phyloP scores from a whole-genome alignment of 1,140 invertebrate species.

The Oryzaephilus surinamensis region DNA sequence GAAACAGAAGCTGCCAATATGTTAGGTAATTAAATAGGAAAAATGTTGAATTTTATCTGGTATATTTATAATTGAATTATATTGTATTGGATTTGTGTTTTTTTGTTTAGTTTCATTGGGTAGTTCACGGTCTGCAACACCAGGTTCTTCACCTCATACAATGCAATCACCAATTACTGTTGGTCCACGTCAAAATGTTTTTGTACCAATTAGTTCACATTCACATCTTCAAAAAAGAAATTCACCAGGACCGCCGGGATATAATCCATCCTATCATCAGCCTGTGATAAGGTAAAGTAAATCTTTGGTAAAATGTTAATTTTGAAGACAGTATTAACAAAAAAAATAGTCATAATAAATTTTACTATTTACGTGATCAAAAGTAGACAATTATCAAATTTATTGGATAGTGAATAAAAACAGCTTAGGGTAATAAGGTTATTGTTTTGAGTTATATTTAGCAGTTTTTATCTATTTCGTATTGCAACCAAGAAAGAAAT shows the following conservation, averaged over 20 bases:
- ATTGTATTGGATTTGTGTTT: neutral
- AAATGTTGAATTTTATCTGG: too few species aligned
- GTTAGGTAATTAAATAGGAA: constrained; percentile 65
- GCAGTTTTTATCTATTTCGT: too few species aligned
- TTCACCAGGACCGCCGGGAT: constrained; percentile 24
- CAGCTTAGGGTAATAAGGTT: too few species aligned
- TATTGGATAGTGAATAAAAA: too few species aligned
- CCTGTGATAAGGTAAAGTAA: constrained; percentile 18
- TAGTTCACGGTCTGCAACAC: constrained; percentile 81
- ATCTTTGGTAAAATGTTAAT: too few species aligned
- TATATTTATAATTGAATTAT: too few species aligned
- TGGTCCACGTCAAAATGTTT: constrained; percentile 62
- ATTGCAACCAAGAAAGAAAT: too few species aligned
- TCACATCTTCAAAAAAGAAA: constrained; percentile 24
- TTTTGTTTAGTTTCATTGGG: constrained; percentile 68
- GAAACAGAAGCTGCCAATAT: constrained; percentile 95
- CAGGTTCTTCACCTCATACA: constrained; percentile 54
- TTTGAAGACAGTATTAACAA: too few species aligned
- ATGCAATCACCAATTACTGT: constrained; percentile 54
- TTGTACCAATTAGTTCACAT: constrained; percentile 73
- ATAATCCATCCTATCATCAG: constrained; percentile 21
- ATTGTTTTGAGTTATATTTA: too few species aligned
- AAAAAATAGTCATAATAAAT: too few species aligned
- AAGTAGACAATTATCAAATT: too few species aligned
- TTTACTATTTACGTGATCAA: too few species aligned